These are phyloP conservation scores for Drosophila subobscura DNA, from an alignment of 1,140 invertebrate species.

Conservation along the genomic window DNA sequence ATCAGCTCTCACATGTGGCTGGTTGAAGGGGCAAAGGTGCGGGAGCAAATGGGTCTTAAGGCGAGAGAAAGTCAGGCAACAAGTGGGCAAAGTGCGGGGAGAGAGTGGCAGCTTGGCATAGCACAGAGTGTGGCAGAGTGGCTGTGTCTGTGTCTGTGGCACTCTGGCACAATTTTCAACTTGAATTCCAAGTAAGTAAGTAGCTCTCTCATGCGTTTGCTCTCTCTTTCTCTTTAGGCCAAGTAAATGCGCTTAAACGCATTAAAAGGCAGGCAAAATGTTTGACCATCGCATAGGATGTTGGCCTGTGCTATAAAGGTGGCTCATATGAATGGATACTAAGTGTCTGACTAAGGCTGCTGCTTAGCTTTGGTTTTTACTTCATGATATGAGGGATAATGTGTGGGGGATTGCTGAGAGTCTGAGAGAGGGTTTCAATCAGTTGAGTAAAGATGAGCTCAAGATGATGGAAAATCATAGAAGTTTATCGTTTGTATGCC, in stretches of 20 bases:
- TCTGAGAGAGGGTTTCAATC: conserved; percentile 19
- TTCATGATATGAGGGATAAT: conserved; percentile 39
- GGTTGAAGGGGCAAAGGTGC: conserved; percentile 5
- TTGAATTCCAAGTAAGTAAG: conserved; percentile 65
- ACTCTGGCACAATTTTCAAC: conserved; percentile 26
- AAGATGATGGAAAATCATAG: not conserved
- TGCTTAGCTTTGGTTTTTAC: conserved; percentile 49
- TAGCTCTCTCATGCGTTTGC: conserved; percentile 16
- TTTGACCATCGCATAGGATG: conserved; percentile 45
- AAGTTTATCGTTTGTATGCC: no score
- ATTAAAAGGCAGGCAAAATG: conserved; percentile 60
- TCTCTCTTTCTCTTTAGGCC: conserved; percentile 2
- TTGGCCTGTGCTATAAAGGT: not conserved
- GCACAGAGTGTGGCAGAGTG: no score
- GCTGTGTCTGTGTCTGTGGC: conserved; percentile 5
- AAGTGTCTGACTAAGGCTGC: conserved; percentile 60
- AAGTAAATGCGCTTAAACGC: conserved; percentile 75
- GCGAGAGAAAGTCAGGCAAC: conserved; percentile 35
- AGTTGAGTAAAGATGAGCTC: conserved; percentile 7
- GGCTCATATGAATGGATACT: conserved; percentile 20
- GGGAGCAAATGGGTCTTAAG: conserved; percentile 5
- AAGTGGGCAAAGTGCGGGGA: conserved; percentile 22
- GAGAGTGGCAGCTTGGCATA: no score
- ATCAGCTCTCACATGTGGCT: conserved; percentile 67
- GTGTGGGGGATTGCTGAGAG: conserved; percentile 25